Evolutionary conservation across 2,113 vertebrate genomes (phyloP).

Genomic region (Melanerpes aurifrons): DNA sequence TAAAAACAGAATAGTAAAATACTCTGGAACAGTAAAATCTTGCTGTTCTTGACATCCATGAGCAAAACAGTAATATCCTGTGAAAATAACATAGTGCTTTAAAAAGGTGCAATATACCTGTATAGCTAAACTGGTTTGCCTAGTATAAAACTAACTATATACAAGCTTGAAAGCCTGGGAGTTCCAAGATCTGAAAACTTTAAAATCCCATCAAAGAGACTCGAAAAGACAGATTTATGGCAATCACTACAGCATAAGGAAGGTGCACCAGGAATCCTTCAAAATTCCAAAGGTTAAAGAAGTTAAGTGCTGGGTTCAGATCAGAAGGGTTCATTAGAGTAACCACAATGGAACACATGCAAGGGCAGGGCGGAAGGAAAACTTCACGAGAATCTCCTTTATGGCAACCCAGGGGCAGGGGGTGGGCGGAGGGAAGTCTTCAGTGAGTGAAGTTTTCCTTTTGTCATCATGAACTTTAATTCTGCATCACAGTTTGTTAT

Average conservation of each 20-base stretch:
- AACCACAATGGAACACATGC: conserved; percentile 79
- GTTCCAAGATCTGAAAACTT: conserved; percentile 81
- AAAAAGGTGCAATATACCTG: conserved; percentile 82
- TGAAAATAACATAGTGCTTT: conserved; percentile 82
- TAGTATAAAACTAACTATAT: conserved; percentile 86
- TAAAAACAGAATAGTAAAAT: conserved; percentile 81
- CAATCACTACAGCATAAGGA: conserved; percentile 84
- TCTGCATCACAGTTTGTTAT: conserved; percentile 57
- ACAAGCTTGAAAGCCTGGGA: conserved; percentile 79
- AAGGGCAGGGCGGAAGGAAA: conserved; percentile 61
- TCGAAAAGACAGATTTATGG: conserved; percentile 77
- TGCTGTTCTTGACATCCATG: conserved; percentile 83
- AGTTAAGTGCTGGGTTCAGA: conserved; percentile 83
- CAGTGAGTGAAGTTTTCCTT: conserved; percentile 62
- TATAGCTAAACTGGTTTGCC: conserved; percentile 77
- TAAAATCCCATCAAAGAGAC: conserved; percentile 81
- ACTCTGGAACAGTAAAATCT: conserved; percentile 82
- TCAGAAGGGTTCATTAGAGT: conserved; percentile 75
- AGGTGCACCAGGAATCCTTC: conserved; percentile 86
- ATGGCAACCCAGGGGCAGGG: conserved; percentile 56
- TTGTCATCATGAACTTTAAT: conserved; percentile 24
- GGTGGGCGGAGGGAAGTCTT: background rate
- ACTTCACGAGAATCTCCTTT: conserved; percentile 74
- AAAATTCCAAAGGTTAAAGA: conserved; percentile 79
- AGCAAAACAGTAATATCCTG: conserved; percentile 82